Conservation (phyloP, 2,888 invertebrate genomes). For the Rhabditoides inermis region DNA sequence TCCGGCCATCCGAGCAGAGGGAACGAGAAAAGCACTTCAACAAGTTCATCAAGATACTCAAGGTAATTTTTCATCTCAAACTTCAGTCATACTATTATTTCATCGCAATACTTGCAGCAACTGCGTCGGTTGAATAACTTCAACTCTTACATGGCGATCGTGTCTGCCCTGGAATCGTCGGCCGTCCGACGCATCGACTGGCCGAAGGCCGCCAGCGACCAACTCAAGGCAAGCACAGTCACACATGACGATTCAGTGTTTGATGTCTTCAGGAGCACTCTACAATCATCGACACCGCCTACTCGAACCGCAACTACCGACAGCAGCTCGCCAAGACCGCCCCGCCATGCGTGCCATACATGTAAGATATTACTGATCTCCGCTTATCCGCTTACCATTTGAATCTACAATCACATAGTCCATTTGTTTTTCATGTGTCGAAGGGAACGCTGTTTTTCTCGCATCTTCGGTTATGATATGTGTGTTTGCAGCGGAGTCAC, state of each 20-base stretch:
- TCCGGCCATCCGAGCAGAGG: slow-evolving; percentile 81
- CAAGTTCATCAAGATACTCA: slow-evolving; percentile 90
- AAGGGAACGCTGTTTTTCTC: not conserved
- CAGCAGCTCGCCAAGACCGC: slow-evolving; percentile 85
- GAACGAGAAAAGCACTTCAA: slow-evolving; percentile 77
- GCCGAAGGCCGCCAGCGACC: slow-evolving; percentile 57
- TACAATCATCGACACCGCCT: slow-evolving; percentile 90
- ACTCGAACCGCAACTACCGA: slow-evolving; percentile 91
- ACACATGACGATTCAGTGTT: not conserved
- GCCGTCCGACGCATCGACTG: slow-evolving; percentile 71
- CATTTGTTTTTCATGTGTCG: slow-evolving; percentile 4
- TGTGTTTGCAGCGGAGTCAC: slow-evolving; percentile 74
- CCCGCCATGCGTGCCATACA: slow-evolving; percentile 97
- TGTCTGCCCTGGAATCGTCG: slow-evolving; percentile 92
- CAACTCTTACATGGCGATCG: slow-evolving; percentile 89
- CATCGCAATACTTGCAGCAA: slow-evolving; percentile 57
- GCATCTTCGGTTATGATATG: not conserved
- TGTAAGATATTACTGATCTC: too few relatives aligned
- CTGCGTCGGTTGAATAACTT: slow-evolving; percentile 93
- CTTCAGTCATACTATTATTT: not conserved
- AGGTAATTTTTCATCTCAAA: slow-evolving; percentile 55
- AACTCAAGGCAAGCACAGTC: slow-evolving; percentile 11
- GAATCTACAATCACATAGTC: not conserved
- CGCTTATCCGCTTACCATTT: slow-evolving; percentile 35
- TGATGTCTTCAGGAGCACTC: slow-evolving; percentile 65